Evolutionary conservation across 2,888 invertebrate species (phyloP), one percentile per base, ranked within the genome.

Genomic region (Dasypogon diadema): DNA sequence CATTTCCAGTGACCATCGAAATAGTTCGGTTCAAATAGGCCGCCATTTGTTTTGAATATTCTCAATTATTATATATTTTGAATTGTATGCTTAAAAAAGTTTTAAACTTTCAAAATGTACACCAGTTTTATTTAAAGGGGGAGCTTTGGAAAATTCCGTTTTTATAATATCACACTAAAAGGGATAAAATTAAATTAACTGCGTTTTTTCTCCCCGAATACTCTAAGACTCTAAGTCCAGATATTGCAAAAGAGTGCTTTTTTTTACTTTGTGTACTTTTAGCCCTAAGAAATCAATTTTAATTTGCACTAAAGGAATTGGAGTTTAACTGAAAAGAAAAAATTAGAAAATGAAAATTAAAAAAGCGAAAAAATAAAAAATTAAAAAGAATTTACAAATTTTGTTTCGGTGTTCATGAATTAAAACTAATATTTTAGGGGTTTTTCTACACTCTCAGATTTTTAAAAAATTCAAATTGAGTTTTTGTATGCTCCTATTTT

Each of bases 21-120:
- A 95, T 90, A 81, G 95, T 92, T 88, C 95, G 94, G 89, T 94
- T 95, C 89, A 95, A 90, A 89, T 94, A 95, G 85, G 95, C 94
- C 89, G 95, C 94, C 95, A 95, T 95, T 84, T 46, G 63, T 74
- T 76, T 58, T 63, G 26, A 74, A 74, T 76, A 76, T 74, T 65
- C 55, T 74, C 65, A 68, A 68, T 68, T 74, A 74, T 63, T 65
- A 48, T 68, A 76, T 48, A 74, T 68, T 68, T 55, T 46, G 16
- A 26, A 65, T 46, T 14, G 14, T 26, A 10, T 65, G 48, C 65
- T 65, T 65, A 14, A 46, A 65, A 65, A 65, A 42, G 3, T 30
- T 30, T 30, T 30, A 5, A 30, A 30, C 63, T 63, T 42, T 63
- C 22, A 63, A 37, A 42, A 5, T 63, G 2, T 37, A 46, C 18